phyloP scores from a whole-genome alignment of 1,140 invertebrate genomes.

The Trichogramma pretiosum region DNA sequence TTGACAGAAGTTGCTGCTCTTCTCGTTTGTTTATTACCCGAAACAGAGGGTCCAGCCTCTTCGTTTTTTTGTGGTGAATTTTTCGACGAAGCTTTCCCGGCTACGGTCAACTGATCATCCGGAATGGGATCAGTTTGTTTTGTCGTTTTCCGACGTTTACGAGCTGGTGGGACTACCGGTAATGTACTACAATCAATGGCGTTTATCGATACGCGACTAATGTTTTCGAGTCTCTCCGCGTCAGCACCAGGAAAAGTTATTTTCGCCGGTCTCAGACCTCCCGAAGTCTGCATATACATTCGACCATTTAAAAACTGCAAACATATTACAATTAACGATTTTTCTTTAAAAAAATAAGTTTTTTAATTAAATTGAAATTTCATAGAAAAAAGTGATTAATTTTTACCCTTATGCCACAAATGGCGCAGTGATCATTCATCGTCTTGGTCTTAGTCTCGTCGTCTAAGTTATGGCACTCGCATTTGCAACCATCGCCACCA shows the following conservation, averaged over 20 bases:
- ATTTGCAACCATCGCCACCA: conserved; percentile 54
- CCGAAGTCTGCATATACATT: conserved; percentile 62
- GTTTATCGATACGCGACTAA: conserved; percentile 40
- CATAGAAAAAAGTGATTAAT: neutral
- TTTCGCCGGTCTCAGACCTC: conserved; percentile 56
- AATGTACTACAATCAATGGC: too few species aligned
- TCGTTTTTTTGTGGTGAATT: conserved; percentile 34
- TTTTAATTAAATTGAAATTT: too few species aligned
- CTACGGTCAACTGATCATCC: too few species aligned
- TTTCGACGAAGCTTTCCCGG: conserved; percentile 28
- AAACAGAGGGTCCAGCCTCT: too few species aligned
- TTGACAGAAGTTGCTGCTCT: too few species aligned
- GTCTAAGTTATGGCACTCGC: conserved; percentile 49
- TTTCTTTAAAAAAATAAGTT: conserved; percentile 7
- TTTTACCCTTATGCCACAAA: conserved; percentile 53
- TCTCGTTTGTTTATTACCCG: too few species aligned
- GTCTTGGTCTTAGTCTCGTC: conserved; percentile 46
- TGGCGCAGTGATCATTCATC: conserved; percentile 50
- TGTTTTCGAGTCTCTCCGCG: conserved; percentile 39
- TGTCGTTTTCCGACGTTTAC: conserved; percentile 33
- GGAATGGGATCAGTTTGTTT: conserved; percentile 32
- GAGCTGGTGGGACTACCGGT: conserved; percentile 26
- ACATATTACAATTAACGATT: conserved; percentile 20
- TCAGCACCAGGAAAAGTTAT: conserved; percentile 49
- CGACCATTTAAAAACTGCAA: conserved; percentile 64